Base-by-base conservation (phyloP, 2,113 vertebrate species). In the Lagenorhynchus albirostris region DNA sequence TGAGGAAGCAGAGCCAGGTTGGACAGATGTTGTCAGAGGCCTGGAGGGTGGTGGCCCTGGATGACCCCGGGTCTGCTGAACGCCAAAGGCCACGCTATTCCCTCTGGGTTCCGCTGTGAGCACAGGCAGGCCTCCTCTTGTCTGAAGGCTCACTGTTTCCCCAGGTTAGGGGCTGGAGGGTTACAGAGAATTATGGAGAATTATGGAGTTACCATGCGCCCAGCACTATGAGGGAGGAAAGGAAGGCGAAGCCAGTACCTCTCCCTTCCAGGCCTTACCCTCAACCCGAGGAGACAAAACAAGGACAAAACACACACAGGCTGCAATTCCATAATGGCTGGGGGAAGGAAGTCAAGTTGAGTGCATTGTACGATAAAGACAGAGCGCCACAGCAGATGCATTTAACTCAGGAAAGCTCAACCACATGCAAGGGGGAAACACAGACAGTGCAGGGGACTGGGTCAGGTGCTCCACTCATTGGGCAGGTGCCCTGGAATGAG, bases 311-410 rank as follows among this genome's bases (percentile, higher is more conserved):
- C 12, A 55, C 63, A 62, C 53, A 21, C 21, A 26, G 31, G 77
- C 71, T 80, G 33, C 33, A 4, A 26, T 50, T 55, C 73, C 58
- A 15, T 17, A 67, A 62, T 0, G 8, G 73, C 73, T 29, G 47
- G 62, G 74, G 81, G 95, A 93, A 84, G 86, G 55, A 91, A 91
- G 68, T 47, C 5, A 36, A 74, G 74, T 10, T 60, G 47, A 80
- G 67, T 31, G 55, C 21, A 14, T 4, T 60, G 50, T 67, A 62
- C 1, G 41, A 71, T 23, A 44, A 55, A 71, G 71, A 83, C 26
- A 79, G 0, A 58, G 44, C 79, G 55, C 18, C 63, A 36, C 15
- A 20, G 47, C 14, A 80, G 90, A 76, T 26, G n/a, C 11, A 55
- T n/a, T 67, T 74, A 44, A 62, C 60, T 67, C 41, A 74, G 55